Conservation (phyloP, 2,113 vertebrate genomes). For the Lynx canadensis region DNA sequence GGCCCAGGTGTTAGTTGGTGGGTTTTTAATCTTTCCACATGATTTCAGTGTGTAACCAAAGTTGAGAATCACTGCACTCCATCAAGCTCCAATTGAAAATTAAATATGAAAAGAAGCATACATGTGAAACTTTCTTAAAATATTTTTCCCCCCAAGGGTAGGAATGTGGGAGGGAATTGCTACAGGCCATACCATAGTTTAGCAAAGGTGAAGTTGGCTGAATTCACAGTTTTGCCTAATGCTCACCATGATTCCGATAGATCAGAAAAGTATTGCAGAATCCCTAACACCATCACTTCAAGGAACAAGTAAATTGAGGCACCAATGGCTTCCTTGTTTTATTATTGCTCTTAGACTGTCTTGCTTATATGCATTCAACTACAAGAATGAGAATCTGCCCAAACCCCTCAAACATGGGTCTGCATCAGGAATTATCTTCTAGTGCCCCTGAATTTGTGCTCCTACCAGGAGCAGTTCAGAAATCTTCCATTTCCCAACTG, state of each 20-base stretch:
- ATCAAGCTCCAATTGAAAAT: background rate
- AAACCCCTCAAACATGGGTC: background rate
- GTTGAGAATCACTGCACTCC: background rate
- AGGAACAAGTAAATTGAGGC: background rate
- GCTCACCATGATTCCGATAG: background rate
- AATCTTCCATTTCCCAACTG: background rate
- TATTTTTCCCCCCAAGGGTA: background rate
- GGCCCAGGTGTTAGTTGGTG: background rate
- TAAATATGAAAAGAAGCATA: background rate
- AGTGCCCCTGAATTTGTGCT: background rate
- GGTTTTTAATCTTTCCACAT: background rate
- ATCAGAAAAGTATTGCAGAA: background rate
- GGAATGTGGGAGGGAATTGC: background rate
- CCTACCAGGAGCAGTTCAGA: background rate
- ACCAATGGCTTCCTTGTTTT: background rate
- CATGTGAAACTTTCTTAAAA: background rate
- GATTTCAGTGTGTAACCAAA: background rate
- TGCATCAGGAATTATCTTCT: conserved; percentile 6
- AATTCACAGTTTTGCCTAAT: background rate
- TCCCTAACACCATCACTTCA: background rate
- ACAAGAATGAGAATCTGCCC: background rate
- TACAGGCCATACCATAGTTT: background rate
- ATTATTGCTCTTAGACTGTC: background rate
- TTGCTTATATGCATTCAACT: fast-evolving
- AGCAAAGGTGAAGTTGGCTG: background rate